A percentile compares a stretch with the other conserved stretches of the same genome.
These are phyloP conservation scores for Drosophila kuntzei DNA, from an alignment of 2,888 invertebrate genomes.

Conservation along the genomic window DNA sequence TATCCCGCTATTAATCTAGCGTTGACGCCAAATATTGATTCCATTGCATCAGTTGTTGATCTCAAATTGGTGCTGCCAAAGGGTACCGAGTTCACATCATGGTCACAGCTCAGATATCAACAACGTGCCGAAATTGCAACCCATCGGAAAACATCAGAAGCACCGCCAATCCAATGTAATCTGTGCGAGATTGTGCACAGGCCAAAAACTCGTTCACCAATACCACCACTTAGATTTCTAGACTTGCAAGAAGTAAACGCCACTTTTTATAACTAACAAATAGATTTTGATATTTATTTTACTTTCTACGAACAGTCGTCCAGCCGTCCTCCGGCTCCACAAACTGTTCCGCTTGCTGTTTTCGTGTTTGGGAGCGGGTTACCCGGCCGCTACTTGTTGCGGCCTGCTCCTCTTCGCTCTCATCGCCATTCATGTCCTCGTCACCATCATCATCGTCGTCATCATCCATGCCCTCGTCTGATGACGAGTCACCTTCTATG, in stretches of 20 bases:
- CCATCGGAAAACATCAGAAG: not conserved
- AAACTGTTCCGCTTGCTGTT: conserved; percentile 68
- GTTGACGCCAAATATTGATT: conserved; percentile 90
- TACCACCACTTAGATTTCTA: conserved; percentile 75
- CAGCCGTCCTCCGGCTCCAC: conserved; percentile 88
- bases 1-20: conserved; percentile 93
- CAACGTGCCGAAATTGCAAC: not conserved
- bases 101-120: conserved; percentile 51
- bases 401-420: conserved; percentile 67
- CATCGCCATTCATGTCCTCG: conserved; percentile 43
- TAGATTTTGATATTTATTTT: conserved; percentile 33
- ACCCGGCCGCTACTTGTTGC: conserved; percentile 56
- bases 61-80: conserved; percentile 54
- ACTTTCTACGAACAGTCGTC: conserved; percentile 88
- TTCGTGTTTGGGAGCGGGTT: conserved; percentile 69
- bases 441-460: conserved; percentile 43
- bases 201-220: conserved; percentile 58
- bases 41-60: conserved; percentile 87
- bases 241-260: conserved; percentile 80
- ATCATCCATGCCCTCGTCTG: conserved; percentile 84
- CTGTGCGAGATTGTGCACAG: conserved; percentile 64
- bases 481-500: conserved; percentile 82
- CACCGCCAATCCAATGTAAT: conserved; percentile 47
- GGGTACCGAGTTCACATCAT: conserved; percentile 53
- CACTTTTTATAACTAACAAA: conserved; percentile 67